Evolutionary conservation across 35 echinoderm and acorn worm species (phyloP), one percentile per base, ranked within the genome.

Genomic region (Lytechinus pictus): DNA sequence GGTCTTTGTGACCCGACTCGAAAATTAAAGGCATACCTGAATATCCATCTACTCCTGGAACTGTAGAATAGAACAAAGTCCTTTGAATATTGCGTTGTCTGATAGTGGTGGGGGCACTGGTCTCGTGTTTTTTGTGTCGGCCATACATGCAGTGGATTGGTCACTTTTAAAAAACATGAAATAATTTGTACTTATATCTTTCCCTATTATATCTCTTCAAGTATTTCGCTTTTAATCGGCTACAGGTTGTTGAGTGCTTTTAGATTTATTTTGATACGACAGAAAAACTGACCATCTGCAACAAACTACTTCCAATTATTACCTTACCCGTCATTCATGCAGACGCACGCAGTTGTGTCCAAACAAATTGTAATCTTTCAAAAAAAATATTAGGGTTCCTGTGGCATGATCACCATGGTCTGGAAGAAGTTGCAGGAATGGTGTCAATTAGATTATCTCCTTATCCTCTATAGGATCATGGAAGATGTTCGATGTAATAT

Each of bases 1-100:
- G 88, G 88, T 44, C 28, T 90, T 14, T 54, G 88, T 90, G 88
- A 90, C 88, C 88, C 27, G 88, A 54, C 88, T 14, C 88, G 88
- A 44, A 54, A 54, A 52, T 90, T 90, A 90, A 90, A 90, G 88
- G 88, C 27, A 33, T 44, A 52, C 88, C 28, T 54, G 0, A 54
- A 5, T 4, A n/a, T 79, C 66, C 16, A 16, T 24, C 66, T 24
- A n/a, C 66, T 24, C n/a, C 66, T n/a, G 0, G 66, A 5, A 79
- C 33, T 44, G 33, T 44, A 44, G 33, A 44, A 44, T 3, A 19
- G 8, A 4, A 79, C 5, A n/a, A 19, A 24, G 19, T 16, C 16
- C 7, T 24, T n/a, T n/a, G n/a, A n/a, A n/a, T 79, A 24, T 4
- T 7, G 1, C 21, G 3, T 79, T 79, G 66, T 79, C 33, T 44